Evolutionary conservation across 2,888 invertebrate genomes (phyloP), one percentile per base, ranked within the genome.

Genomic region (Saturnia pavonia): DNA sequence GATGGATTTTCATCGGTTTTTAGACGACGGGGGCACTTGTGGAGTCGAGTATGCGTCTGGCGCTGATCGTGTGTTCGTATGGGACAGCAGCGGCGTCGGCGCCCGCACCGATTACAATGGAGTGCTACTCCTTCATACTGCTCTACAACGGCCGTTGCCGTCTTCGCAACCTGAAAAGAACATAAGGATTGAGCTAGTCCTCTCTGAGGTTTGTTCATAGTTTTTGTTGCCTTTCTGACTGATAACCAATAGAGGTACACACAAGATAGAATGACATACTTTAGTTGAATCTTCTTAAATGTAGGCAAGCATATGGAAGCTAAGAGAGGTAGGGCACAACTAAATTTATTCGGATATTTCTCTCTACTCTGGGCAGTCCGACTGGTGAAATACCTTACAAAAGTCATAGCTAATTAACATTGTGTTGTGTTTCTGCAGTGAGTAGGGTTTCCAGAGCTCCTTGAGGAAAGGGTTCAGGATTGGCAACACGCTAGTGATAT

Each of bases 61-160:
- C 74, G 96, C 97, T 83, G 98, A 98, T 89, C 96, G 97, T 87
- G 95, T 98, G 78, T 95, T 98, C 79, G 96, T 98, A 83, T 97
- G 97, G 92, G 97, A 98, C 94, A 96, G 96, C 77, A 95, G 95
- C 82, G 96, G 96, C 75, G 94, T 98, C 78, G 97, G 98, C 76
- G 96, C 98, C 74, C 95, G 99, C 73, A 96, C 97, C 71, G 98
- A 98, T 89, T 97, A 98, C 89, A 98, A 98, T 93, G 98, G 98
- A 74, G 97, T 98, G 70, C 94, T 99, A 70, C 94, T 99, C 72
- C 94, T 99, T 80, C 98, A 98, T 86, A 98, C 98, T 69, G 97
- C 98, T 81, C 94, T 99, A 72, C 98, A 99, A 91, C 96, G 96
- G 74, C 97, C 97, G 69, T 95, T 98, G 74, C 96, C 97, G 68